A percentile compares a stretch with the other conserved stretches of the same genome.
These are phyloP conservation scores for Diadromus collaris DNA, from an alignment of 2,888 invertebrate species.

Conservation along the genomic window DNA sequence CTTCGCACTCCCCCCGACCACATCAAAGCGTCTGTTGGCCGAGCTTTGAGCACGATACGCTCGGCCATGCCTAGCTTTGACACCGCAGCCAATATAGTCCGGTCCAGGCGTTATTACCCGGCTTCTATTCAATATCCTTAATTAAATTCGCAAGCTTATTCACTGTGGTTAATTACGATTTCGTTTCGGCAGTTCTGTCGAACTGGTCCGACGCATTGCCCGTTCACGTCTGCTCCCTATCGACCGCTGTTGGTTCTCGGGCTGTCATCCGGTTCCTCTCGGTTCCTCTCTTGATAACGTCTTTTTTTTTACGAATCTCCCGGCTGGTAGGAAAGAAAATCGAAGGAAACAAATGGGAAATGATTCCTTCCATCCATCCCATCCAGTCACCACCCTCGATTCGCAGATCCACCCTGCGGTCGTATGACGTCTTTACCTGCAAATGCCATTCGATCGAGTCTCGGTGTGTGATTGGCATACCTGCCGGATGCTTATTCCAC, in stretches of 20 bases:
- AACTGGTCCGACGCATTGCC: background rate
- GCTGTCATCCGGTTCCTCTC: background rate
- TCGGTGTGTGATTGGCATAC: constrained; percentile 19
- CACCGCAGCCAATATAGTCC: constrained; percentile 79
- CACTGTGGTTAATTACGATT: constrained; percentile 79
- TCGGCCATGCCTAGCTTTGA: constrained; percentile 77
- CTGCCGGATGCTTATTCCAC: constrained; percentile 47
- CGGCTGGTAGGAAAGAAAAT: background rate
- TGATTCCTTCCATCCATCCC: no score
- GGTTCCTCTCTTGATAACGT: background rate
- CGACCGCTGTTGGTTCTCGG: background rate
- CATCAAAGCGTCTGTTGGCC: constrained; percentile 78
- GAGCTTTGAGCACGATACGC: constrained; percentile 79
- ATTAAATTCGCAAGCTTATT: constrained; percentile 80
- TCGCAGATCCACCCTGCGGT: background rate
- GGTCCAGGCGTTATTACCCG: constrained; percentile 75
- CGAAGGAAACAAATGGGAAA: no score
- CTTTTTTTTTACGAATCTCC: background rate
- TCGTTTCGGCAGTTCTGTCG: constrained; percentile 65
- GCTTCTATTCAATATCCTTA: constrained; percentile 80
- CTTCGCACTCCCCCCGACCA: constrained; percentile 78
- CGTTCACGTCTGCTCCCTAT: constrained; percentile 3
- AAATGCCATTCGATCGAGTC: background rate
- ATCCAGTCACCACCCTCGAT: background rate
- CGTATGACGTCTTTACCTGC: background rate